Evolutionary conservation across 2,797 vertebrate species (phyloP), one percentile per base, ranked within the genome.

Genomic region (Heliangelus exortis): DNA sequence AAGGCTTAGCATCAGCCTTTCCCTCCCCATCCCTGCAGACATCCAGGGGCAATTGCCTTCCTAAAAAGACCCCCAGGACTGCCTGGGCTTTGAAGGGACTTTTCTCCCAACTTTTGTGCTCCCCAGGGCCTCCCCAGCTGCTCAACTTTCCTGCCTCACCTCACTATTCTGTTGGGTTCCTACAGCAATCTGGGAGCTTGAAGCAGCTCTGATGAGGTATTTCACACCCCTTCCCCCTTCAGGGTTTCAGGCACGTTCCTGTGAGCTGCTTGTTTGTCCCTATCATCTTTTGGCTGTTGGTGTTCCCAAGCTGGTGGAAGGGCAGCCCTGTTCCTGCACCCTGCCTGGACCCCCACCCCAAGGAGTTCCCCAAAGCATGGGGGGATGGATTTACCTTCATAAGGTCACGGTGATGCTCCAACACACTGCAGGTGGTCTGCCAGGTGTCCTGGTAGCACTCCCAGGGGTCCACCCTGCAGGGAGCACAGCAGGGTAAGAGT

Each of bases 361-460:
- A 41, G 1, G 33, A 3, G 14, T 12, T 26, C 13, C n/a, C 16
- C 47, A 2, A 0, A 0, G 61, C 0, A 0, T 0, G 1, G 57
- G 7, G 7, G 57, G 36, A 28, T 61, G 6, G 34, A 14, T 97
- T 97, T 88, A 99, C 99, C 98, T 99, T 99, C 99, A 99, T 99
- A 81, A 99, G 98, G 97, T 99, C 99, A 0, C 99, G 98, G 93
- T 99, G 99, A 93, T 99, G 99, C 93, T 99, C 99, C 97, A 99
- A 96, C 82, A 99, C 99, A 1, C 99, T 99, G 98, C 99, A 99
- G 74, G 99, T 99, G 5, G 99, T 99, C 98, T 99, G 99, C 99
- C 99, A 99, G 73, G 98, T 99, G 97, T 99, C 98, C 98, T 99
- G 99, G 95, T 99, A 99, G 97, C 99, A 99, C 93, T 99, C 99